phyloP scores from a whole-genome alignment of 2,888 invertebrate species.

The Andrena praecox region DNA sequence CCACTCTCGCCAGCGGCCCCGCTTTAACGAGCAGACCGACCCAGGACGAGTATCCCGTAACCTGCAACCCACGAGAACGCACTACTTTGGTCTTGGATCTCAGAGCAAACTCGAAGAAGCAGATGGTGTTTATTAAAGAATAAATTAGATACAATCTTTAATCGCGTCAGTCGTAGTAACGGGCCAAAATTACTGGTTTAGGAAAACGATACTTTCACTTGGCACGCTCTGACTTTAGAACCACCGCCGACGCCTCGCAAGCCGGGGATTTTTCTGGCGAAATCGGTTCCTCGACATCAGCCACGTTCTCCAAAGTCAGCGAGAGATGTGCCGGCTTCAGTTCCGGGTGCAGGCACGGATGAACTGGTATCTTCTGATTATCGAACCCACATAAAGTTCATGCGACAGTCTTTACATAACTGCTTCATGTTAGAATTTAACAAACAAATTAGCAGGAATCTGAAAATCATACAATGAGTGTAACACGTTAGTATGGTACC shows the following conservation, averaged over 20 bases:
- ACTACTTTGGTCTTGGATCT: constrained; percentile 84
- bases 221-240: constrained; percentile 81
- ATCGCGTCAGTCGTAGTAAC: not conserved
- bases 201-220: constrained; percentile 82
- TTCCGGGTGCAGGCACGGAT: constrained; percentile 28
- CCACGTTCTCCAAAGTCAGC: constrained; percentile 13
- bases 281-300: constrained; percentile 57
- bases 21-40: constrained; percentile 61
- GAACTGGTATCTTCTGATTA: constrained; percentile 47
- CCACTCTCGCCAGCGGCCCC: constrained; percentile 89
- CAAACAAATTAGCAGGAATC: not conserved
- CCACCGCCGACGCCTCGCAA: constrained; percentile 76
- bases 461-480: not conserved
- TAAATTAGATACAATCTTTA: not conserved
- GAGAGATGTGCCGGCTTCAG: constrained; percentile 16
- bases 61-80: constrained; percentile 79
- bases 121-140: constrained; percentile 34
- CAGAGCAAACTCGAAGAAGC: constrained; percentile 74
- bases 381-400: not conserved
- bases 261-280: constrained; percentile 70
- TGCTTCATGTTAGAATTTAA: not conserved
- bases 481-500: not conserved
- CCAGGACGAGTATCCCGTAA: constrained; percentile 72
- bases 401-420: not conserved
- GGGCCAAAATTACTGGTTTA: constrained; percentile 40